A percentile compares a stretch with the other conserved stretches of the same genome.
These are phyloP conservation scores for Psittacula derbiana DNA, from an alignment of 2,797 vertebrate genomes.

Conservation along the genomic window DNA sequence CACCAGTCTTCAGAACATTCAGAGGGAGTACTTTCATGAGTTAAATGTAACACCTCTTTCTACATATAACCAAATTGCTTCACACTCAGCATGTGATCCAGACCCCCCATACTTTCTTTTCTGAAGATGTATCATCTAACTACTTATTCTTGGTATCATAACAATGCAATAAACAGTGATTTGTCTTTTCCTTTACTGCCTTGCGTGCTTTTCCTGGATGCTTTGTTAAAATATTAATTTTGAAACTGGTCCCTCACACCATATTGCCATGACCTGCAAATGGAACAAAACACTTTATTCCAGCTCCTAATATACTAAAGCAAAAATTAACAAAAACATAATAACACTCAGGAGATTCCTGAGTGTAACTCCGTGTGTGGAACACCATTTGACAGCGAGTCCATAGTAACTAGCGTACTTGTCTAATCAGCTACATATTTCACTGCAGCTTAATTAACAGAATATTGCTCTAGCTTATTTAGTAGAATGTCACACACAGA, in stretches of 20 bases:
- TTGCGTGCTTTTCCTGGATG: background rate
- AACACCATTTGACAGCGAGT: background rate
- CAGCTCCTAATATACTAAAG: background rate
- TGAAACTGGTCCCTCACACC: background rate
- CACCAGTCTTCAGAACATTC: background rate
- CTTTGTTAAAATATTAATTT: background rate
- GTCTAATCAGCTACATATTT: background rate
- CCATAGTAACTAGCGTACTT: background rate
- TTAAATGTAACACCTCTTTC: background rate
- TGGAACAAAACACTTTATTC: background rate
- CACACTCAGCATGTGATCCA: background rate
- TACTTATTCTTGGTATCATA: background rate
- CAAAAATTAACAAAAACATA: background rate
- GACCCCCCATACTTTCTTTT: background rate
- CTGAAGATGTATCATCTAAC: background rate
- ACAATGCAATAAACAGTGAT: background rate
- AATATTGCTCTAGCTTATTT: background rate
- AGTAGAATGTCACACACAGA: background rate
- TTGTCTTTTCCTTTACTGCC: background rate
- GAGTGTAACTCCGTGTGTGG: background rate
- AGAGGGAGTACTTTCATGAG: background rate
- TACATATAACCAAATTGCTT: background rate
- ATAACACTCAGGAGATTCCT: background rate
- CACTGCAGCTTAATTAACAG: background rate
- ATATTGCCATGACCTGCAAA: background rate